Evolutionary conservation across 2,888 invertebrate species (phyloP), one percentile per base, ranked within the genome.

Genomic region (Agriopis leucophaearia): DNA sequence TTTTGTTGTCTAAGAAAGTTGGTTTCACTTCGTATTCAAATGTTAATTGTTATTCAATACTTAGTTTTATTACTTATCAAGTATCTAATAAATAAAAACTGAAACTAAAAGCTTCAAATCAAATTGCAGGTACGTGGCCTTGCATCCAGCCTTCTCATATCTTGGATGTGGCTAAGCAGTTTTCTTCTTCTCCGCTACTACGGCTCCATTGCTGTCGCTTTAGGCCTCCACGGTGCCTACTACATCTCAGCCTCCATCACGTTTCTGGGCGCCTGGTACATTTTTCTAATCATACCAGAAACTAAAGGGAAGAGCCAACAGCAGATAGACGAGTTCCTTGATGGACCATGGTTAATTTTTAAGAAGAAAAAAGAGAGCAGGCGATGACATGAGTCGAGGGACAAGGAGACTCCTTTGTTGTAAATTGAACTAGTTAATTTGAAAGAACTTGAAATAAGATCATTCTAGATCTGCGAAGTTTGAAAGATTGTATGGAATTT

Each of bases 121-220:
- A 8, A 35, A 36, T 73, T 70, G 45, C 80, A 94, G 94, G 90
- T 92, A 1, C 86, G 94, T 57, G 88, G 91, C 60, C 82, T 94
- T 7, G 93, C 93, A 0, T 93, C 94, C 40, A 91, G 94, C 56
- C 80, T 94, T 27, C 83, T 94, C 15, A 89, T 93, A 75, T 89
- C 92, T 38, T 94, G 92, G 91, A 92, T 88, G 84, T 94, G 94
- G 94, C 82, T 92, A 0, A 91, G 88, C 78, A 92, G 84, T 72
- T 94, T 94, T 75, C 79, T 94, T 13, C 76, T 92, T 2, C 89
- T 94, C 1, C 89, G 94, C 8, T 94, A 94, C 82, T 94, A 88
- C 78, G 90, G 91, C 8, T 80, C 85, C 13, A 77, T 91, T 1
- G 91, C 91, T 9, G 70, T 88, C 47, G 72, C 83, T 0, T 78